Conservation (phyloP, 2,113 vertebrate genomes). For the Mastomys coucha region DNA sequence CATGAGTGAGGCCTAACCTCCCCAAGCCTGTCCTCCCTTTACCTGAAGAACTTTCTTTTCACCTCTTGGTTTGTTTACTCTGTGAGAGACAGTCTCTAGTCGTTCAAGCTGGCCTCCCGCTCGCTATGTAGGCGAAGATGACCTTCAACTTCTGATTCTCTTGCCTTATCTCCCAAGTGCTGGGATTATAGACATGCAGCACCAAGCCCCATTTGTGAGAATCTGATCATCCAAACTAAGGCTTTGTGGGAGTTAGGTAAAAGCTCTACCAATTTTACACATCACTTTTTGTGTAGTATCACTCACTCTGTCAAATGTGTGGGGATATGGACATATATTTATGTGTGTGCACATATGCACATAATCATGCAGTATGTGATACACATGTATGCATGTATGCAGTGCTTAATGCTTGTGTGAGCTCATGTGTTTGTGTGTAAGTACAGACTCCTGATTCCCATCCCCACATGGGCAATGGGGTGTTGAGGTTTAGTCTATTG, state of each 20-base stretch:
- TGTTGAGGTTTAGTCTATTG: too few species aligned
- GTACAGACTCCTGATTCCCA: neutral
- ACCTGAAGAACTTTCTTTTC: neutral
- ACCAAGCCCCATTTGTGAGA: neutral
- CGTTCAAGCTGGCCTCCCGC: neutral
- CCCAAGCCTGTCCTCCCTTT: neutral
- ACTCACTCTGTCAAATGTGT: neutral
- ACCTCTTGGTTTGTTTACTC: neutral
- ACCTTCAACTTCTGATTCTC: neutral
- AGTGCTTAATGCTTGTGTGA: neutral
- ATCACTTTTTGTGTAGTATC: neutral
- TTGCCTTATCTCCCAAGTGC: neutral
- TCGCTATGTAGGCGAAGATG: neutral
- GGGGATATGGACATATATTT: neutral
- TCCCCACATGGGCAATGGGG: too few species aligned
- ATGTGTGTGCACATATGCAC: rapidly evolving
- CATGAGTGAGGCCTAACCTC: neutral
- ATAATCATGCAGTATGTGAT: neutral
- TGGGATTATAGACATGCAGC: neutral
- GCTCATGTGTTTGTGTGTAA: neutral
- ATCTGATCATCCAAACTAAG: neutral
- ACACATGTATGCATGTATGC: neutral
- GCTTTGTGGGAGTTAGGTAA: neutral
- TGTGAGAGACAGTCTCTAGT: neutral
- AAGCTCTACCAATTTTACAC: neutral